phyloP scores from a whole-genome alignment of 2,888 invertebrate species.

The Drosophila cracens region DNA sequence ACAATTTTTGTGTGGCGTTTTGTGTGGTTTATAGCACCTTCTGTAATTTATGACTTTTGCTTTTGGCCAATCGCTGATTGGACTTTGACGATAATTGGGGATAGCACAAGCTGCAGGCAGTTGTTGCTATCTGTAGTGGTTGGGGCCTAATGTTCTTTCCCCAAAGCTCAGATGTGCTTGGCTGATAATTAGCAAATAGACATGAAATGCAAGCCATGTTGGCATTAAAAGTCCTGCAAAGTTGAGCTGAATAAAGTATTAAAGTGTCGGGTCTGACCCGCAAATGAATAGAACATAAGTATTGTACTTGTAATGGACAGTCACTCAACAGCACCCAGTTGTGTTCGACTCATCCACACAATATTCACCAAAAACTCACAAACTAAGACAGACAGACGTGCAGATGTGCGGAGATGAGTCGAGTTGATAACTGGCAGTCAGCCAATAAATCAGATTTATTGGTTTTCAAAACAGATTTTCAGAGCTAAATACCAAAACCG shows the following conservation, averaged over 20 bases:
- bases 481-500: constrained; percentile 56
- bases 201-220: not conserved
- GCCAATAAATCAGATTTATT: constrained; percentile 82
- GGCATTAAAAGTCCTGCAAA: not conserved
- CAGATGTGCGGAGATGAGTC: constrained; percentile 8
- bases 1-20: constrained; percentile 45
- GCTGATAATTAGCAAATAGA: constrained; percentile 20
- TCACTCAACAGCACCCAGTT: not conserved
- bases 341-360: not conserved
- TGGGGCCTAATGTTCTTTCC: constrained; percentile 16
- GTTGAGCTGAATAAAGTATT: not conserved
- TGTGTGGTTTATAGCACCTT: constrained; percentile 70
- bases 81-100: constrained; percentile 56
- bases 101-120: not conserved
- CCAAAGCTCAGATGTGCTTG: not conserved
- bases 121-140: constrained; percentile 14
- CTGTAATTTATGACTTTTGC: constrained; percentile 72
- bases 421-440: constrained; percentile 39
- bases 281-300: constrained; percentile 4
- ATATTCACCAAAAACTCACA: constrained; percentile 21
- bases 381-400: constrained; percentile 29
- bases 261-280: not conserved
- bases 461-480: constrained; percentile 81
- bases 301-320: constrained; percentile 11
- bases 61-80: constrained; percentile 40